Evolutionary conservation across 2,797 vertebrate species (phyloP).

Genomic region (Oryzias dopingdopingensis): DNA sequence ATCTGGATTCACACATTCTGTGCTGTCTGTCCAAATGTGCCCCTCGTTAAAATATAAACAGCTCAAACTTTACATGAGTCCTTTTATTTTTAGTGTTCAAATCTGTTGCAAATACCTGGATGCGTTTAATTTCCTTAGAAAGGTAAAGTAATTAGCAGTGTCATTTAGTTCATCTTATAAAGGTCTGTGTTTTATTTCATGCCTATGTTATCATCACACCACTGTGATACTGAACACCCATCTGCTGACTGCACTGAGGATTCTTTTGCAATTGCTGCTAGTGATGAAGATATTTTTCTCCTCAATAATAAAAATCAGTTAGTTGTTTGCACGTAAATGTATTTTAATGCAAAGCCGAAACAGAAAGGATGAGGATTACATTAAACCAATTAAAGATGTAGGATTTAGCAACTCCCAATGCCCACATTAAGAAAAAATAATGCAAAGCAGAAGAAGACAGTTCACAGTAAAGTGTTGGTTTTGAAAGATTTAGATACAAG

Average conservation of each 20-base stretch:
- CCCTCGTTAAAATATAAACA: constrained; percentile 23
- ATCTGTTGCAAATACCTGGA: neutral
- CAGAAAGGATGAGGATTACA: constrained; percentile 11
- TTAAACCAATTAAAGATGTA: constrained; percentile 20
- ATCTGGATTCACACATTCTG: constrained; percentile 53
- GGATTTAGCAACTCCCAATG: constrained; percentile 16
- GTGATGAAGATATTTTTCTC: constrained; percentile 1
- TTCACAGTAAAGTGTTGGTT: constrained; percentile 1
- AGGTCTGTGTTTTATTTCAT: constrained; percentile 6
- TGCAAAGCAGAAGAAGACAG: constrained; percentile 1
- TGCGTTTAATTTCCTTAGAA: neutral
- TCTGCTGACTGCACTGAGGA: neutral
- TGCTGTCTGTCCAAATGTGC: constrained; percentile 28
- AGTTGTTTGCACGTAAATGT: constrained; percentile 5
- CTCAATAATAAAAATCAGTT: constrained; percentile 1
- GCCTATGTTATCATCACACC: neutral
- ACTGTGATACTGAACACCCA: constrained; percentile 1
- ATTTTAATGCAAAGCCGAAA: constrained; percentile 15
- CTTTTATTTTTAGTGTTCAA: constrained; percentile 23
- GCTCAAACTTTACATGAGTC: constrained; percentile 12
- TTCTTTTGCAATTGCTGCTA: constrained; percentile 1
- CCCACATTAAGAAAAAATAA: constrained; percentile 7
- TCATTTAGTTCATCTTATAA: constrained; percentile 1
- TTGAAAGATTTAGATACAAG: constrained; percentile 5
- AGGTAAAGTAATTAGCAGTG: constrained; percentile 13